Evolutionary conservation across 2,888 invertebrate genomes (phyloP).

Genomic region (Volucella bombylans): DNA sequence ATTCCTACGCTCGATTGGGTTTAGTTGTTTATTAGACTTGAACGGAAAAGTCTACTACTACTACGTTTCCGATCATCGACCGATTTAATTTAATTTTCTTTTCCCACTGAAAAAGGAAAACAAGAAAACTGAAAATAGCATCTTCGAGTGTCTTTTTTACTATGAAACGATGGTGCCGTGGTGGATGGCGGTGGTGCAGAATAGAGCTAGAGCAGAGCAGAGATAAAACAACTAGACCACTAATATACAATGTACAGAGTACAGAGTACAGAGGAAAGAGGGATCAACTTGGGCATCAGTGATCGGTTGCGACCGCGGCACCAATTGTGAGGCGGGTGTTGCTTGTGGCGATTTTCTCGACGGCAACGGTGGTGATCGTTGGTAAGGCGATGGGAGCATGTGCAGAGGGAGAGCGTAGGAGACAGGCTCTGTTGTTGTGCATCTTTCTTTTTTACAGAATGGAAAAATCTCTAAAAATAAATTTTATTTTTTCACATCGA

Average conservation of each 20-base stretch:
- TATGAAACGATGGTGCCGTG: slow-evolving; percentile 43
- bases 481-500: slow-evolving; percentile 21
- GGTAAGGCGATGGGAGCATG: slow-evolving; percentile 37
- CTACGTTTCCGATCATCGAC: slow-evolving; percentile 71
- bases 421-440: slow-evolving; percentile 56
- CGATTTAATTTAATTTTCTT: slow-evolving; percentile 74
- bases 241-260: slow-evolving; percentile 4
- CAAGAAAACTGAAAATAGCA: slow-evolving; percentile 73
- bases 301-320: slow-evolving; percentile 55
- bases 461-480: slow-evolving; percentile 68
- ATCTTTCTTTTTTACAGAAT: slow-evolving; percentile 52
- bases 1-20: slow-evolving; percentile 78
- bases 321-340: slow-evolving; percentile 71
- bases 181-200: slow-evolving; percentile 17
- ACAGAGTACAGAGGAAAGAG: slow-evolving; percentile 40
- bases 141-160: slow-evolving; percentile 63
- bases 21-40: slow-evolving; percentile 71
- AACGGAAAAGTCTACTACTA: slow-evolving; percentile 69
- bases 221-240: slow-evolving; percentile 58
- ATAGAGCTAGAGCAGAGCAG: slow-evolving; percentile 4
- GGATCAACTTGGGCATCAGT: slow-evolving; percentile 21
- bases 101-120: slow-evolving; percentile 71
- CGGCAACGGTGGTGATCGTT: slow-evolving; percentile 48
- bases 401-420: slow-evolving; percentile 36
- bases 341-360: slow-evolving; percentile 64